Conservation (phyloP, 2,113 vertebrate species). For the Myocastor coypus region DNA sequence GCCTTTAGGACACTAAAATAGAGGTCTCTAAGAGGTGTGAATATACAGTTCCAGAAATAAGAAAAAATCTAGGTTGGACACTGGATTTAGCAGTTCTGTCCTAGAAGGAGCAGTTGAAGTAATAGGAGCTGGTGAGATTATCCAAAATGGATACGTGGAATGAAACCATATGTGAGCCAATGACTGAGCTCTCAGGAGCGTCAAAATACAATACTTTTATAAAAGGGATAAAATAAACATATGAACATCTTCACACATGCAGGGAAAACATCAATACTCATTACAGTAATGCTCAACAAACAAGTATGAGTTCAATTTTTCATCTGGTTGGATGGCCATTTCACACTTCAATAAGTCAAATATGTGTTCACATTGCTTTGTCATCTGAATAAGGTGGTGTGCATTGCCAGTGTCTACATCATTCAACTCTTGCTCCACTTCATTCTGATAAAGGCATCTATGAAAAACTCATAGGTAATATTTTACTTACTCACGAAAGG, state of each 20-base stretch:
- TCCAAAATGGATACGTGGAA: neutral
- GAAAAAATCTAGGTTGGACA: neutral
- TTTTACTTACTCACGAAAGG: neutral
- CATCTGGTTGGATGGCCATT: neutral
- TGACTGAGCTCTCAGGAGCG: neutral
- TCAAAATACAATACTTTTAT: neutral
- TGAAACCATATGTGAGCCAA: neutral
- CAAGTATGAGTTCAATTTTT: neutral
- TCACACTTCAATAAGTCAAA: neutral
- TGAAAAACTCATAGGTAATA: neutral
- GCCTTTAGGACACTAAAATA: neutral
- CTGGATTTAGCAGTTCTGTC: neutral
- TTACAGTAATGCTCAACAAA: neutral
- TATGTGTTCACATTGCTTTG: neutral
- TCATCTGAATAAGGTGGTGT: neutral
- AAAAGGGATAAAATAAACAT: neutral
- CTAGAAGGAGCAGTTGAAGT: neutral
- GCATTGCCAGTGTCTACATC: neutral
- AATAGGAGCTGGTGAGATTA: neutral
- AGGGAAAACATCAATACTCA: neutral
- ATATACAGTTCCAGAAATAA: neutral
- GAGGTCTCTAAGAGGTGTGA: neutral
- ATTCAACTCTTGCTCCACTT: neutral
- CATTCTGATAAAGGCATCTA: neutral
- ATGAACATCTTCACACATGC: neutral